Conservation (phyloP, 2,888 invertebrate genomes). For the Artemia sinica region DNA sequence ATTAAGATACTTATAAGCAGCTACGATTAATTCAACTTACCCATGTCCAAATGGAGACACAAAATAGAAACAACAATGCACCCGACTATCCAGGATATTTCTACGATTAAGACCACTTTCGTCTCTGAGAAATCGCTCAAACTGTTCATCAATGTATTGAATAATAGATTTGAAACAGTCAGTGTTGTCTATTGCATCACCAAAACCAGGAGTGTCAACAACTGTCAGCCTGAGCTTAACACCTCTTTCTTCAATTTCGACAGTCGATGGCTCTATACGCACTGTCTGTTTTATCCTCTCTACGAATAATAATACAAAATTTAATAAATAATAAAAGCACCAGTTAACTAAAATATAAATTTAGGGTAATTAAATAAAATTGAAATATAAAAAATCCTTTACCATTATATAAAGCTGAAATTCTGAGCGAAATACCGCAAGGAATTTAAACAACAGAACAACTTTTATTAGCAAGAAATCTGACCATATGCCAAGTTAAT, state of each 20-base stretch:
- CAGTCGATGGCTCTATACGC: slow-evolving; percentile 79
- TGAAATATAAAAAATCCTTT: too few species aligned
- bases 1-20: too few species aligned
- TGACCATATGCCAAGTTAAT: too few species aligned
- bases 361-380: too few species aligned
- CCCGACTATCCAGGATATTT: slow-evolving; percentile 89
- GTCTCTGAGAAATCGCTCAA: slow-evolving; percentile 71
- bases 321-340: too few species aligned
- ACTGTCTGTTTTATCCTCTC: slow-evolving; percentile 55
- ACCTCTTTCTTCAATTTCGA: slow-evolving; percentile 88
- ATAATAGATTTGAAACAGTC: slow-evolving; percentile 79
- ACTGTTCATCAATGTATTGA: slow-evolving; percentile 92
- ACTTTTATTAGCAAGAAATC: too few species aligned
- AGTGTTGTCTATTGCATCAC: slow-evolving; percentile 83
- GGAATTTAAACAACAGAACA: too few species aligned
- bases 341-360: too few species aligned
- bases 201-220: slow-evolving; percentile 89
- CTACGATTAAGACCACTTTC: slow-evolving; percentile 89
- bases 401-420: too few species aligned
- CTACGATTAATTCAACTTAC: slow-evolving; percentile 36
- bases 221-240: slow-evolving; percentile 81
- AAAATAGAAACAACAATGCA: slow-evolving; percentile 95
- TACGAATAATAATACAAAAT: slow-evolving; percentile 14
- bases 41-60: slow-evolving; percentile 93
- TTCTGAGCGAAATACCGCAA: too few species aligned